Conservation (phyloP, 37 sponge, comb jelly and placozoan genomes). For the Chondrilla cf. caribensis region DNA sequence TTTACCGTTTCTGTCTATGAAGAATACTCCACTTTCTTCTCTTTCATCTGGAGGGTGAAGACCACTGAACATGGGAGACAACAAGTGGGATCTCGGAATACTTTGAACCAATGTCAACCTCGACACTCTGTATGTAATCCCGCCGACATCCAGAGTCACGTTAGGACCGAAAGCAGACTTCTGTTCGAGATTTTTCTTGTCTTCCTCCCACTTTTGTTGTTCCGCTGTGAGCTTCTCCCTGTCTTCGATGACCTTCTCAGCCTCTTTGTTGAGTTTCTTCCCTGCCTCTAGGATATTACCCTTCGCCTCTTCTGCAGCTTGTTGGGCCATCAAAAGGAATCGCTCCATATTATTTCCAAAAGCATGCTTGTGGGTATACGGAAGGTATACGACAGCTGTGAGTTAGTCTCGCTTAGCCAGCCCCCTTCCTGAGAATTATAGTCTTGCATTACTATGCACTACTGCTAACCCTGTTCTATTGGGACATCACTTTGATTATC, state of each 20-base stretch:
- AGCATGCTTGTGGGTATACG: too few species aligned
- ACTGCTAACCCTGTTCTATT: too few species aligned
- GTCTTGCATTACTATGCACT: too few species aligned
- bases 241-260: neutral
- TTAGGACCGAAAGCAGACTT: constrained; percentile 13
- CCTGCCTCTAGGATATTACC: constrained; percentile 2
- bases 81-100: neutral
- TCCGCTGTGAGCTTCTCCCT: neutral
- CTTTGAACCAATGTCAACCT: neutral
- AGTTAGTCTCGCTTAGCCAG: too few species aligned
- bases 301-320: constrained; percentile 1
- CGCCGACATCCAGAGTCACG: constrained; percentile 16
- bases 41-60: constrained; percentile 10
- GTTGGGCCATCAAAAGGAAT: neutral
- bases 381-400: too few species aligned
- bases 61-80: constrained; percentile 18
- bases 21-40: constrained; percentile 11
- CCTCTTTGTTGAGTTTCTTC: neutral
- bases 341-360: neutral
- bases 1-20: constrained; percentile 16
- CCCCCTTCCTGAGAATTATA: too few species aligned
- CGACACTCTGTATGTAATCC: constrained; percentile 6
- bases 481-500: too few species aligned
- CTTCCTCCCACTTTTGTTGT: neutral
- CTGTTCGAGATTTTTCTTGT: constrained; percentile 12